Evolutionary conservation across 2,797 vertebrate species (phyloP).

Genomic region (Paramormyrops hopkinsi): DNA sequence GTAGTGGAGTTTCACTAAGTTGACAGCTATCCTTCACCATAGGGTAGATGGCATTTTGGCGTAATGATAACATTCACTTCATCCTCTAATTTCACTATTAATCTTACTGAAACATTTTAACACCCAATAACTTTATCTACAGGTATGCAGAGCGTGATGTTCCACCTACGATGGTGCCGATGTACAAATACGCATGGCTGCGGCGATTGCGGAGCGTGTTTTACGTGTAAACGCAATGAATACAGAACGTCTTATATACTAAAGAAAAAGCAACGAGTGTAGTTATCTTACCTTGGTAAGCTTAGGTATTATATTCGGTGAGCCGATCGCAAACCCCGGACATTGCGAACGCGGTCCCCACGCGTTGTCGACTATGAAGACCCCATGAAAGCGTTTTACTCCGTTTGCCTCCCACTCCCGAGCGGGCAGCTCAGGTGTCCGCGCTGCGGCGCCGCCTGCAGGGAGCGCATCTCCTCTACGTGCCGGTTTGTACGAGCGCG

Average conservation of each 20-base stretch:
- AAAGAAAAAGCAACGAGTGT: neutral
- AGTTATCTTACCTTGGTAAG: conserved; percentile 30
- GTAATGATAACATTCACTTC: neutral
- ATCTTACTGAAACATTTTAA: neutral
- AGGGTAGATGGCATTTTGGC: neutral
- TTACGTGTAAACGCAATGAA: neutral
- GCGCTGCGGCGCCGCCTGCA: conserved; percentile 25
- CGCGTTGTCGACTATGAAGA: conserved; percentile 22
- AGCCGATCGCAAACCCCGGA: conserved; percentile 13
- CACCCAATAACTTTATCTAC: neutral
- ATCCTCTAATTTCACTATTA: neutral
- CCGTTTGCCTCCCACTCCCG: conserved; percentile 26
- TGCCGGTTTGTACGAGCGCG: neutral
- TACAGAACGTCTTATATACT: neutral
- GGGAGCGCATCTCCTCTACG: conserved; percentile 28
- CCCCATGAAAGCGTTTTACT: conserved; percentile 25
- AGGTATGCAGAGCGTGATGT: neutral
- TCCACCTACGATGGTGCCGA: neutral
- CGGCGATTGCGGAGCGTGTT: neutral
- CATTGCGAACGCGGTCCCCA: conserved; percentile 14
- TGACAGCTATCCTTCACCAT: neutral
- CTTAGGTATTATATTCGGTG: conserved; percentile 33
- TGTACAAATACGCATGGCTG: neutral
- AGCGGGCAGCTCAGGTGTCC: conserved; percentile 32
- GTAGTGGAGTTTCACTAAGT: neutral